phyloP scores from a whole-genome alignment of 2,113 vertebrate genomes.

The Sardina pilchardus region DNA sequence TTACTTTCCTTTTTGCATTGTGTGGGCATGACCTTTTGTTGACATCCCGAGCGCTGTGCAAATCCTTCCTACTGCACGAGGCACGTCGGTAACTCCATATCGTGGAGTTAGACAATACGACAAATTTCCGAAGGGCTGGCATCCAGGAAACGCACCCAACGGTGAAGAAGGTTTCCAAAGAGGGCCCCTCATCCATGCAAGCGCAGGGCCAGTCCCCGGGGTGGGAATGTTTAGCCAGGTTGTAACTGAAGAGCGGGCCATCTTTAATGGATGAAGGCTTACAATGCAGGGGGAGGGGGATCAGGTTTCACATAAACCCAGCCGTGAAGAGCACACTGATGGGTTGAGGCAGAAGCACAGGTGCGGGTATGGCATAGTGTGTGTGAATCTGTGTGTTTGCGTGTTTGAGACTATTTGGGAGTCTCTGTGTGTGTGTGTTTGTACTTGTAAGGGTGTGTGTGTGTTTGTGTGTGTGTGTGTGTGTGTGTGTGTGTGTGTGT shows the following conservation, averaged over 20 bases:
- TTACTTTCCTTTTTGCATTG: background rate
- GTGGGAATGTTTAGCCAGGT: constrained; percentile 63
- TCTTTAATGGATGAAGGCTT: constrained; percentile 66
- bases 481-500: background rate
- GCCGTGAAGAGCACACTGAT: constrained; percentile 26
- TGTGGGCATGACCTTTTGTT: background rate
- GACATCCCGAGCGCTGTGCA: background rate
- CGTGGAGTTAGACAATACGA: background rate
- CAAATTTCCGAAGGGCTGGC: constrained; percentile 7
- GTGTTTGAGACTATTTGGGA: background rate
- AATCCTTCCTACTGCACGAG: background rate
- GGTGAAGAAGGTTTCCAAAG: constrained; percentile 8
- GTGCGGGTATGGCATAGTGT: background rate
- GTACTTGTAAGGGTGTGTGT: background rate
- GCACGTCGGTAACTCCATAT: background rate
- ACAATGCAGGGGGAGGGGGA: constrained; percentile 60
- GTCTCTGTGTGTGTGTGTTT: background rate
- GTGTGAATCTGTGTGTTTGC: constrained; percentile 18
- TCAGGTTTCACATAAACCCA: constrained; percentile 63
- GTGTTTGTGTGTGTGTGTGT: background rate
- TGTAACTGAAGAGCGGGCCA: constrained; percentile 60
- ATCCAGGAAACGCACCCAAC: background rate
- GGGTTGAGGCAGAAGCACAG: background rate
- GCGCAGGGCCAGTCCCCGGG: constrained; percentile 52
- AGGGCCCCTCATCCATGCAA: constrained; percentile 22